phyloP scores from a whole-genome alignment of 2,888 invertebrate genomes.

The Ophioninae sp. region DNA sequence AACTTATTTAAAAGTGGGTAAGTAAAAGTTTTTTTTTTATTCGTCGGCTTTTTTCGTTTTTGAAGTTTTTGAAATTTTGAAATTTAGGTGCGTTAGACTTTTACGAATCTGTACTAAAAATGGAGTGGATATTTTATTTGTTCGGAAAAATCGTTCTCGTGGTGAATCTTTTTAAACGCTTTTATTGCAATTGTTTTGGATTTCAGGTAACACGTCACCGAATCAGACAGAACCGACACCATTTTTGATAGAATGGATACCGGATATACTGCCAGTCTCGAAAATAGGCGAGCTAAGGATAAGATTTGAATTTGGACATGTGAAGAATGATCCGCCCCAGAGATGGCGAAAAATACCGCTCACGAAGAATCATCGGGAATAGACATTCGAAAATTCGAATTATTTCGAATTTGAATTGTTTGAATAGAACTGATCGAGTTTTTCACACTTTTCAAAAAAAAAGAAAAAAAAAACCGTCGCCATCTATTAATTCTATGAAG shows the following conservation, averaged over 20 bases:
- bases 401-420: too few species aligned
- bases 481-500: background rate
- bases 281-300: conserved; percentile 88
- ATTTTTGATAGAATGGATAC: conserved; percentile 90
- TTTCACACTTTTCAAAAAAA: background rate
- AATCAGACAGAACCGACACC: conserved; percentile 85
- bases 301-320: conserved; percentile 87
- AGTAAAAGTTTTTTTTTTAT: conserved; percentile 68
- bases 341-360: conserved; percentile 72
- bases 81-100: background rate
- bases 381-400: too few species aligned
- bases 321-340: conserved; percentile 82
- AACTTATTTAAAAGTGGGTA: conserved; percentile 86
- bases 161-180: too few species aligned
- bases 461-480: background rate
- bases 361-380: conserved; percentile 70
- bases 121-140: too few species aligned
- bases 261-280: conserved; percentile 86
- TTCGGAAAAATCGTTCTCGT: too few species aligned
- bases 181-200: conserved; percentile 50
- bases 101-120: background rate
- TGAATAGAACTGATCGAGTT: background rate
- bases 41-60: conserved; percentile 40
- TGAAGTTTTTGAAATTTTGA: conserved; percentile 55
- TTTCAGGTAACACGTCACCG: conserved; percentile 82